These are phyloP conservation scores for Pipistrellus pygmaeus DNA, from an alignment of 2,797 vertebrate genomes.

Conservation along the genomic window DNA sequence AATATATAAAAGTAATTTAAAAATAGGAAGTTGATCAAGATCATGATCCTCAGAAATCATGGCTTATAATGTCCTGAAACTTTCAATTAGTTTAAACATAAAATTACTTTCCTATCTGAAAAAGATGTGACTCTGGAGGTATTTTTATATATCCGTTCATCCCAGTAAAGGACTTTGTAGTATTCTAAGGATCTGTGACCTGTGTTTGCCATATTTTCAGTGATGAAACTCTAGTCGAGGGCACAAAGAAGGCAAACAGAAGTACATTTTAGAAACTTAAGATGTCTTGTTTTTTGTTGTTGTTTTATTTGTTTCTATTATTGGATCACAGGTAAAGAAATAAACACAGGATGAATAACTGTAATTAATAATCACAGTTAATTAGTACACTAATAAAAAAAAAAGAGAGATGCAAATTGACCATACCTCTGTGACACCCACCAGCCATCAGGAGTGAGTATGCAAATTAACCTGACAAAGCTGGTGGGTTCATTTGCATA, in stretches of 20 bases:
- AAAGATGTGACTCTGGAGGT: neutral
- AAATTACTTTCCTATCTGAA: neutral
- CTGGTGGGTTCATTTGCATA: no score
- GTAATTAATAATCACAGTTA: neutral
- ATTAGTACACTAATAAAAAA: no score
- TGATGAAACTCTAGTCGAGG: neutral
- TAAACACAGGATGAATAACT: neutral
- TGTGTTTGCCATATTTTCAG: neutral
- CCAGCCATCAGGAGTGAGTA: no score
- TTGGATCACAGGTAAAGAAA: slow-evolving; percentile 9
- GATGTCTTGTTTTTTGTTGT: neutral
- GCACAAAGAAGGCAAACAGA: neutral
- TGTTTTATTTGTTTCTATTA: neutral
- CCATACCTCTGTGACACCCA: no score
- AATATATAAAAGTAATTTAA: no score
- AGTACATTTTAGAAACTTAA: neutral
- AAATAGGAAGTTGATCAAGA: neutral
- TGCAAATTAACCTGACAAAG: no score
- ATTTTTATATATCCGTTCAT: neutral
- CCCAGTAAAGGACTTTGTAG: neutral
- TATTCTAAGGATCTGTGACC: neutral
- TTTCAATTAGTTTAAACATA: neutral
- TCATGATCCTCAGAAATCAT: neutral
- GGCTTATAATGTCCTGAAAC: neutral
- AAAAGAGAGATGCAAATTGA: no score